Base-by-base conservation (phyloP, 2,888 invertebrate species). In the Troides helena region DNA sequence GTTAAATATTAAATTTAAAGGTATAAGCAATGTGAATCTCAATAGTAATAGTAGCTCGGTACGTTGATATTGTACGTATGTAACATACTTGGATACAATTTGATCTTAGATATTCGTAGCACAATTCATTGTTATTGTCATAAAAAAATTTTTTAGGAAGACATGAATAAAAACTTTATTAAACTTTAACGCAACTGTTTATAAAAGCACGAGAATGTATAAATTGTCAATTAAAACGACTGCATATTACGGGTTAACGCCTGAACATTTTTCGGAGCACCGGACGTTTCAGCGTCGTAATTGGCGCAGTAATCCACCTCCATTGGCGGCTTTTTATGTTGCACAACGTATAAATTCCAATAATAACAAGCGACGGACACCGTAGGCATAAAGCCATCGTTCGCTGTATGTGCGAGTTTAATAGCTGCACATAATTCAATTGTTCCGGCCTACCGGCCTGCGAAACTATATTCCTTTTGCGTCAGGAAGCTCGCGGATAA, bases 391-490 rank as follows among this genome's bases (percentile, higher is more conserved):
- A 81, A 82, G 79, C 79, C 79, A 78, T 74, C 76, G 76, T 72
- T 68, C 76, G 79, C 74, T 74, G 72, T 73, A 74, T 74, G 72
- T 73, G 71, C 77, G 84, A 80, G 83, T 84, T 86, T 87, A 88
- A 89, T 88, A 87, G 85, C 85, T 82, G 85, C 78, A 80, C 77
- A 86, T 89, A 88, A 90, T 89, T 86, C 86, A 88, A 90, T 90
- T 86, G 89, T 87, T 86, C 85, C 84, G 77, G 83, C 76, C 80
- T 83, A 85, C 70, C 84, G 86, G 84, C 81, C 84, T 84, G 84
- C 82, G 85, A 85, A 87, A 87, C 85, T 85, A 82, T 84, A 81
- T 85, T 85, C 85, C 82, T 85, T 85, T 83, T 80, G 81, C 78
- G 70, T 73, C 74, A 75, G 77, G 76, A 74, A 80, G 79, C 79